Conservation (phyloP, 2,113 vertebrate genomes). For the Petrocephalus microphthalmus region DNA sequence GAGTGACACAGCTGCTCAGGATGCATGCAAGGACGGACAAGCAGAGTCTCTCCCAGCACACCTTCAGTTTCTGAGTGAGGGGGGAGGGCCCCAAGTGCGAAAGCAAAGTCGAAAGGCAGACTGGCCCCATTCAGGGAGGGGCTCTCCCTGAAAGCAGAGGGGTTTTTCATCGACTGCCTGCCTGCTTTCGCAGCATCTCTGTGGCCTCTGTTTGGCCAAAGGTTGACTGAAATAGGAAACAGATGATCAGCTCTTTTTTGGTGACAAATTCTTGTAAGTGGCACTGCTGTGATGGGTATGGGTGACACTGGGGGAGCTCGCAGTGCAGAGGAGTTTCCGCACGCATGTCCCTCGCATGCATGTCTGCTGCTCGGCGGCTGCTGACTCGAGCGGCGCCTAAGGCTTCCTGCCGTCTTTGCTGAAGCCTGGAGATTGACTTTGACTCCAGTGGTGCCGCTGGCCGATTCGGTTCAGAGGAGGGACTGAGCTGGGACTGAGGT, state of each 20-base stretch:
- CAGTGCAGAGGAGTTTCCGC: not conserved
- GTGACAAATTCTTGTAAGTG: conserved; percentile 63
- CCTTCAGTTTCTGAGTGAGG: not conserved
- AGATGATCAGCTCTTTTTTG: conserved; percentile 57
- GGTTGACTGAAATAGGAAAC: conserved; percentile 56
- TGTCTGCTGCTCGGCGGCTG: not conserved
- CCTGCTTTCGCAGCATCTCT: conserved; percentile 33
- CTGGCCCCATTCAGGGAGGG: not conserved
- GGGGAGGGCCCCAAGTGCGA: not conserved
- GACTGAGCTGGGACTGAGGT: not conserved
- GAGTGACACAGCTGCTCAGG: not conserved
- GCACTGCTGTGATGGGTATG: conserved; percentile 33
- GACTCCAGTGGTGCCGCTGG: not conserved
- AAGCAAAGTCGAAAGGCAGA: not conserved
- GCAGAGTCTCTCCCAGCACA: not conserved
- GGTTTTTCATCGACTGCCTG: not conserved
- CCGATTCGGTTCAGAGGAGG: not conserved
- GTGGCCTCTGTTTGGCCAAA: conserved; percentile 54
- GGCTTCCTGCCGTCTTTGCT: not conserved
- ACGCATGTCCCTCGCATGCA: not conserved
- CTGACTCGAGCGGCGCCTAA: not conserved
- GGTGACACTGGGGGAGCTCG: not conserved
- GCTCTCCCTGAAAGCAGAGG: conserved; percentile 15
- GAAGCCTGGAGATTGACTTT: not conserved
- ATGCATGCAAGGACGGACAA: not conserved